Conservation (phyloP, 2,113 vertebrate genomes). For the Plecturocebus donacophilus region DNA sequence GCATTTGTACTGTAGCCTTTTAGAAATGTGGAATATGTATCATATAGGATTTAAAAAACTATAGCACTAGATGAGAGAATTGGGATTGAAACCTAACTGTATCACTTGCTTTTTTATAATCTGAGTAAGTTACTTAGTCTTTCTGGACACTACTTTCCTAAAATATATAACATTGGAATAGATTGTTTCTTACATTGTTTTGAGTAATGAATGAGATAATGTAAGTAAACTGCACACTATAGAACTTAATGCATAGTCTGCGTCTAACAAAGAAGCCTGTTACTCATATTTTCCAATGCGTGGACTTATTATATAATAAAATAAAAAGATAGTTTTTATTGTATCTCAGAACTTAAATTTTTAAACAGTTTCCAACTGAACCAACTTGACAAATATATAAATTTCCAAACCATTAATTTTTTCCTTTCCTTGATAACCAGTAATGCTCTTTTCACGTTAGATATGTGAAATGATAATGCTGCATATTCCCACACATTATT, state of each 20-base stretch:
- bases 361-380: not conserved
- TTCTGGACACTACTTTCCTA: not conserved
- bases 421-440: constrained; percentile 51
- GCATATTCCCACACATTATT: constrained; percentile 73
- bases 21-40: not conserved
- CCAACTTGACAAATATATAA: constrained; percentile 53
- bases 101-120: not conserved
- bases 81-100: not conserved
- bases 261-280: not conserved
- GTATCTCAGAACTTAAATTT: not conserved
- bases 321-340: not conserved
- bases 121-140: not conserved
- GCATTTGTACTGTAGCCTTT: not conserved
- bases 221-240: not conserved
- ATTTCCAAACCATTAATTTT: not conserved
- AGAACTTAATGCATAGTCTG: not conserved
- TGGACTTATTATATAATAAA: not conserved
- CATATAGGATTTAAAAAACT: not conserved
- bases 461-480: constrained; percentile 73
- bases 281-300: not conserved
- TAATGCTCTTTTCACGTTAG: constrained; percentile 56
- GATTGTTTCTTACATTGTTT: not conserved
- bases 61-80: not conserved
- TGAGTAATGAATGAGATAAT: not conserved
- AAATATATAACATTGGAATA: not conserved